These are phyloP conservation scores for Paguma larvata DNA, from an alignment of 2,797 vertebrate genomes.

Conservation along the genomic window DNA sequence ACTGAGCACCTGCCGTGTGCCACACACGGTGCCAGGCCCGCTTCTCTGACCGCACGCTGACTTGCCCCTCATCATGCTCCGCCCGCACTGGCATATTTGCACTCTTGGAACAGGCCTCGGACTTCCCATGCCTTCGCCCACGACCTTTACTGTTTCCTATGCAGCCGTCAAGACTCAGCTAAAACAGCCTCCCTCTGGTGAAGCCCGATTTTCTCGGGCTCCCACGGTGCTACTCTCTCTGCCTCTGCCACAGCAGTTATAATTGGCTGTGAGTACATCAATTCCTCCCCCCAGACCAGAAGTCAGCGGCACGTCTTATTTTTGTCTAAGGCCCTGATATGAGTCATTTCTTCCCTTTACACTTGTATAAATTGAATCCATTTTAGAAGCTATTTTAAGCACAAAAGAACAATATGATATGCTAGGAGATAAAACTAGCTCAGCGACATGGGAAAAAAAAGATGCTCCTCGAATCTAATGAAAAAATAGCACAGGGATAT, in stretches of 20 bases:
- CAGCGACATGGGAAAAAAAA: background rate
- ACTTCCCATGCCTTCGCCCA: background rate
- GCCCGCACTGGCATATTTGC: background rate
- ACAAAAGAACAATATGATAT: slow-evolving; percentile 3
- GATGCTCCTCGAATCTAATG: background rate
- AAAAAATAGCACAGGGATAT: background rate
- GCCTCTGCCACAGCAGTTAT: background rate
- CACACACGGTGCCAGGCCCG: too few relatives aligned
- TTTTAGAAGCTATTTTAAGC: slow-evolving; percentile 40
- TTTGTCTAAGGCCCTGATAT: slow-evolving; percentile 22
- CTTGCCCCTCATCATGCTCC: background rate
- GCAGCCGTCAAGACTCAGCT: background rate
- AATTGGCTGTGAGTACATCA: background rate
- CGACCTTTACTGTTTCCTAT: background rate
- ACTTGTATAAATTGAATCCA: background rate
- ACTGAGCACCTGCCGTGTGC: background rate
- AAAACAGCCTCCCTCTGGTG: background rate
- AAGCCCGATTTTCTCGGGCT: background rate
- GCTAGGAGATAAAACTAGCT: background rate
- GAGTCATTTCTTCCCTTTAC: slow-evolving; percentile 58
- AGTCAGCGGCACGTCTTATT: slow-evolving; percentile 25
- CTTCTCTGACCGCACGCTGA: background rate
- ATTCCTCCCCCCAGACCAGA: background rate
- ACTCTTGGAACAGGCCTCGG: background rate
- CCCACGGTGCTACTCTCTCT: background rate